Base-by-base conservation (phyloP, 2,797 vertebrate genomes). In the Mormyrops boulengeri region DNA sequence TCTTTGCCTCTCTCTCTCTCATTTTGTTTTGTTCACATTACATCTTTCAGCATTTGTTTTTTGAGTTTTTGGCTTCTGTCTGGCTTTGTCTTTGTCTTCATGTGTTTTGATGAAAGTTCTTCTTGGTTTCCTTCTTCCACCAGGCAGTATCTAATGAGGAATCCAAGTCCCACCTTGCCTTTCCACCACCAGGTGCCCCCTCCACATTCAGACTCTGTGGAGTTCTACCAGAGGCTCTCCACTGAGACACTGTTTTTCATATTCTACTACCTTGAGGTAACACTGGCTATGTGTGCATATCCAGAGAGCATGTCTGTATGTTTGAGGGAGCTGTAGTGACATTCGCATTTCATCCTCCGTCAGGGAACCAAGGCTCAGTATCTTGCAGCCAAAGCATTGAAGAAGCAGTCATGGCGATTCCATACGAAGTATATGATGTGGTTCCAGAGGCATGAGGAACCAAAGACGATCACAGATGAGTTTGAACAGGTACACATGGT, bases 351-450 rank as follows among this genome's bases (percentile, higher is more conserved):
- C 93, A 98, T 22, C 52, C 26, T 19, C 49, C 57, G 89, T 22
- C 92, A 98, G 98, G 98, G 98, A 92, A 99, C 98, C 30, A 99
- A 99, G 96, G 98, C 98, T 47, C 98, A 99, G 95, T 99, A 98
- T 95, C 92, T 99, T 92, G 98, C 98, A 53, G 98, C 98, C 87
- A 99, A 99, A 95, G 98, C 98, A 90, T 95, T 99, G 91, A 99
- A 99, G 94, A 99, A 99, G 91, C 97, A 99, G 93, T 99, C 98
- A 0, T 99, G 98, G 98, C 95, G 98, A 90, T 99, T 99, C 95
- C 98, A 99, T 95, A 99, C 98, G 91, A 98, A 98, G 95, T 99
- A 98, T 94, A 99, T 99, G 98, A 99, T 98, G 98, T 99, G 98
- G 98, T 98, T 98, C 93, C 98, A 99, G 95, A 95, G 98, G 92